phyloP scores from a whole-genome alignment of 2,113 vertebrate genomes.

The Lonchura striata region DNA sequence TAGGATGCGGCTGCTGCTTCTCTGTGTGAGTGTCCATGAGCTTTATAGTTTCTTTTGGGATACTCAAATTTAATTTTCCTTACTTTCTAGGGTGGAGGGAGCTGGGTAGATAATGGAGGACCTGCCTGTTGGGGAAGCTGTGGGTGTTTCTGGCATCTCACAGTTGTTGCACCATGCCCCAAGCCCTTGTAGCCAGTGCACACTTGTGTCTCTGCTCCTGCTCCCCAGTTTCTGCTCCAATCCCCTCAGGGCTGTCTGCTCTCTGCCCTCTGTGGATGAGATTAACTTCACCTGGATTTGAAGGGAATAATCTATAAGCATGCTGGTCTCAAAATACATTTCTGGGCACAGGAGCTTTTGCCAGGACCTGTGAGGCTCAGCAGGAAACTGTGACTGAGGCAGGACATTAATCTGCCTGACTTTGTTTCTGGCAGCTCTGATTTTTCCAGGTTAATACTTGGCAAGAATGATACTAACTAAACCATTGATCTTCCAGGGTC shows the following conservation, averaged over 20 bases:
- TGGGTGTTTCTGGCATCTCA: background rate
- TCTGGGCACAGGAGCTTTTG: slow-evolving; percentile 15
- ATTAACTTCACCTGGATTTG: background rate
- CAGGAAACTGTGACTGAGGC: background rate
- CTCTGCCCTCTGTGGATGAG: background rate
- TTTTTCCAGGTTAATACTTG: background rate
- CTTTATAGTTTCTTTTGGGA: background rate
- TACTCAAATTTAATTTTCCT: background rate
- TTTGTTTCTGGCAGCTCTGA: background rate
- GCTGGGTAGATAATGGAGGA: background rate
- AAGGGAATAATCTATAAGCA: background rate
- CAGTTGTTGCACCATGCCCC: background rate
- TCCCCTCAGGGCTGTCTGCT: background rate
- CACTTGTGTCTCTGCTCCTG: background rate
- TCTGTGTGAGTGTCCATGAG: background rate
- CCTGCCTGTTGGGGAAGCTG: background rate
- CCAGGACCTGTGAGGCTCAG: background rate
- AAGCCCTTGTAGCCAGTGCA: background rate
- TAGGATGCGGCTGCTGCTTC: background rate
- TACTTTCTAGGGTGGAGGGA: background rate
- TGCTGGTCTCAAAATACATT: background rate
- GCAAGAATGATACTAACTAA: background rate
- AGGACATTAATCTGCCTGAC: background rate
- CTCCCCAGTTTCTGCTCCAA: background rate
- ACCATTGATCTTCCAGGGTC: background rate